phyloP scores from a whole-genome alignment of 2,888 invertebrate genomes.

The Ectropis crepuscularia region DNA sequence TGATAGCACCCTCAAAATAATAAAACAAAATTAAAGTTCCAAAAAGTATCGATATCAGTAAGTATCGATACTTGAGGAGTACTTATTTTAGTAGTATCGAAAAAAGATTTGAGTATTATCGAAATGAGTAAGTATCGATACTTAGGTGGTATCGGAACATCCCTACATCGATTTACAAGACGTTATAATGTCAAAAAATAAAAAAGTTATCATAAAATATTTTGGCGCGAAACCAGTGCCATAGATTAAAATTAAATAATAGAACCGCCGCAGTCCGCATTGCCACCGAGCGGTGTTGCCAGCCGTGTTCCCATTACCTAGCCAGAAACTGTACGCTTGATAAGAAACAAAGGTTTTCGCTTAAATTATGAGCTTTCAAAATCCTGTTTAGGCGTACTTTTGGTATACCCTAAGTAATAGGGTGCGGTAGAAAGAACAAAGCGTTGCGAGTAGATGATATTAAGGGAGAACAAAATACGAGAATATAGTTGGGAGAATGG shows the following conservation, averaged over 20 bases:
- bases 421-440: constrained; percentile 4
- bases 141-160: no score
- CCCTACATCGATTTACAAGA: no score
- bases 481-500: no score
- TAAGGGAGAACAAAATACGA: no score
- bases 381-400: constrained; percentile 11
- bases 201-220: not conserved
- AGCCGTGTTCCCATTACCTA: constrained; percentile 23
- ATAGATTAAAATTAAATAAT: constrained; percentile 8
- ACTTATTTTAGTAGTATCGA: no score
- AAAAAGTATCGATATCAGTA: no score
- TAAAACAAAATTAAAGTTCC: no score
- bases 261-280: constrained; percentile 23
- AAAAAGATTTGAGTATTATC: no score
- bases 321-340: constrained; percentile 18
- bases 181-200: no score
- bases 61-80: no score
- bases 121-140: no score
- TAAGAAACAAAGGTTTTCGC: constrained; percentile 26
- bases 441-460: not conserved
- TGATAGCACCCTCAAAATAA: no score
- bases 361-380: constrained; percentile 24
- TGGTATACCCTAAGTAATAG: constrained; percentile 9
- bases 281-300: constrained; percentile 23
- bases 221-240: constrained; percentile 20